phyloP scores from a whole-genome alignment of 2,888 invertebrate genomes.

The Tipula lateralis region DNA sequence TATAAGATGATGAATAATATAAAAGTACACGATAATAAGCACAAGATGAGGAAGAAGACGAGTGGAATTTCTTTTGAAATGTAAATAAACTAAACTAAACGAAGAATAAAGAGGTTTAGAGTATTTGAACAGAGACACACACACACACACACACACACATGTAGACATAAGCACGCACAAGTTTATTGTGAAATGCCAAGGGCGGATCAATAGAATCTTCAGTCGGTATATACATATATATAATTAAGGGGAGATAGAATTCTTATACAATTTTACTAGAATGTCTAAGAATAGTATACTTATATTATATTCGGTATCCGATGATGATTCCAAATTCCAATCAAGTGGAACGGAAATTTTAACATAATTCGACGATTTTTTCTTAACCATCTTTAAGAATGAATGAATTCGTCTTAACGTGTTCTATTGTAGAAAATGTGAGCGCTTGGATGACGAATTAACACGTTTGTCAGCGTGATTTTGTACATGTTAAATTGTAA shows the following conservation, averaged over 20 bases:
- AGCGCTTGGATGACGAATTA: background rate
- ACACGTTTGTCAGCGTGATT: no score
- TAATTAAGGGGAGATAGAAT: background rate
- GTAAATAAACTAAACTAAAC: conserved; percentile 9
- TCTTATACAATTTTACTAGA: background rate
- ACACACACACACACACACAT: background rate
- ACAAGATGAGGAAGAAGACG: background rate
- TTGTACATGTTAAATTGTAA: no score
- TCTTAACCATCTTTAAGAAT: background rate
- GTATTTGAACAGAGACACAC: conserved; percentile 20
- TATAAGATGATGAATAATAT: conserved; percentile 7
- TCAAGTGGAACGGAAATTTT: background rate
- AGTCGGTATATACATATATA: background rate
- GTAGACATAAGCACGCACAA: background rate
- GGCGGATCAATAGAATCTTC: conserved; percentile 4
- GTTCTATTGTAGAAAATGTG: background rate
- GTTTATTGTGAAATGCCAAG: background rate
- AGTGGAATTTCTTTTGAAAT: conserved; percentile 6
- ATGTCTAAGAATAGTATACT: background rate
- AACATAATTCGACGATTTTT: background rate
- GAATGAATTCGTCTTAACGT: background rate
- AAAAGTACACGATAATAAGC: background rate
- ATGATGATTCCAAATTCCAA: background rate
- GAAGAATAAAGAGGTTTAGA: conserved; percentile 7
- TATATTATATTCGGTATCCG: background rate